Evolutionary conservation across 2,113 vertebrate species (phyloP), one percentile per base, ranked within the genome.

Genomic region (Nyctereutes procyonoides): DNA sequence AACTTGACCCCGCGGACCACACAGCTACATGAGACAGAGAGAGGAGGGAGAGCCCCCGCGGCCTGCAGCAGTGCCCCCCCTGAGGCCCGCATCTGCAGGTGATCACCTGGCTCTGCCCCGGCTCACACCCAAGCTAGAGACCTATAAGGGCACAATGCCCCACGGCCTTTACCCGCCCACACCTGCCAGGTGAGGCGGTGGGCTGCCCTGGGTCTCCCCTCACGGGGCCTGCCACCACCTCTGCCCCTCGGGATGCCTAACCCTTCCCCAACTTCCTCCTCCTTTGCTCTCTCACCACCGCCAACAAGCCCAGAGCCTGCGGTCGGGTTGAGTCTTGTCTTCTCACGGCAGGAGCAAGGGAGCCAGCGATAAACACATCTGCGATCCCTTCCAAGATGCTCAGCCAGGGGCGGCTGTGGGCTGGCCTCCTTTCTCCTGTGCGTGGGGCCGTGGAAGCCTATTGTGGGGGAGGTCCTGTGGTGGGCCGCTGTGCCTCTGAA

Each of bases 271-370:
- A 48, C 58, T 96, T 93, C 92, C 83, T 97, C 74, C 84, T 76
- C 93, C 97, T 97, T 97, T 98, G 98, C 97, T 98, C 96, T 53
- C 1, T 24, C 17, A 62, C 89, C 71, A 80, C 95, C 97, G 93
- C 95, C 98, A 98, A 98, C 98, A 96, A 98, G 98, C 98, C 74
- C 98, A 98, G 98, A 98, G 95, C 95, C 97, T 77, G 81, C 80
- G 98, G 97, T 98, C 98, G 98, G 95, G 98, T 96, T 95, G 58
- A 15, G 98, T 96, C 98, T 98, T 98, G 97, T 90, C 98, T 82
- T 96, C 87, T 51, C 17, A 73, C 93, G 81, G 88, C 96, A 96
- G 89, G 89, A 98, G 96, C 1, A 22, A 88, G 93, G 97, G 97
- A 98, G 90, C 56, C 11, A 9, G 95, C 6, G 55, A 97, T 98